Evolutionary conservation across 2,888 invertebrate genomes (phyloP).

Genomic region (Lamellibrachia columna): DNA sequence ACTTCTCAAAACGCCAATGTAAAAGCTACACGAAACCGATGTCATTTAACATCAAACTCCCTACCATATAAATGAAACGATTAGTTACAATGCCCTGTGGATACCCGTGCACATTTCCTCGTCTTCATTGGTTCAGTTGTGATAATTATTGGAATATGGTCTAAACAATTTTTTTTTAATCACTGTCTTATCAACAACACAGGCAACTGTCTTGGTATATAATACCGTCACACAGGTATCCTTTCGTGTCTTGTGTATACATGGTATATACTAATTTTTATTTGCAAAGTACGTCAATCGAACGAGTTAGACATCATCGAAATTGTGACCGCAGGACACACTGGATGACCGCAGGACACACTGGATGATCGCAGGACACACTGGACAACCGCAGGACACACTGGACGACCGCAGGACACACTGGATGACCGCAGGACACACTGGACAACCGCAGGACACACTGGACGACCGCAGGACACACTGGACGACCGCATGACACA

Average conservation of each 20-base stretch:
- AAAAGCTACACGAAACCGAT: too few species aligned
- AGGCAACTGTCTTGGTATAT: not conserved
- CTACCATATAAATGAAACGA: not conserved
- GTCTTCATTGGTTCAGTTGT: not conserved
- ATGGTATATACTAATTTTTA: not conserved
- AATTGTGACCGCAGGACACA: too few species aligned
- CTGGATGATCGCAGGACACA: too few species aligned
- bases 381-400: too few species aligned
- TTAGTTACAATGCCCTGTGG: not conserved
- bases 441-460: too few species aligned
- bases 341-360: not conserved
- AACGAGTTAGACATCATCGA: not conserved
- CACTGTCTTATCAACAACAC: not conserved
- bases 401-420: too few species aligned
- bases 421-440: too few species aligned
- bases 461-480: too few species aligned
- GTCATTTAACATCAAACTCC: not conserved
- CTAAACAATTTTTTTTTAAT: not conserved
- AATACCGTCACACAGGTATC: not conserved
- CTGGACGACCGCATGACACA: too few species aligned
- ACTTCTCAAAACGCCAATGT: not conserved
- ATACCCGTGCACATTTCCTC: not conserved
- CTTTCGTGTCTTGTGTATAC: not conserved
- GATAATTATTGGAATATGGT: too few species aligned
- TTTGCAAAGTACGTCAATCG: not conserved